A percentile compares a stretch with the other conserved stretches of the same genome.
Evolutionary conservation across 2,797 vertebrate genomes (phyloP).

Genomic region (Bradypodion ventrale): DNA sequence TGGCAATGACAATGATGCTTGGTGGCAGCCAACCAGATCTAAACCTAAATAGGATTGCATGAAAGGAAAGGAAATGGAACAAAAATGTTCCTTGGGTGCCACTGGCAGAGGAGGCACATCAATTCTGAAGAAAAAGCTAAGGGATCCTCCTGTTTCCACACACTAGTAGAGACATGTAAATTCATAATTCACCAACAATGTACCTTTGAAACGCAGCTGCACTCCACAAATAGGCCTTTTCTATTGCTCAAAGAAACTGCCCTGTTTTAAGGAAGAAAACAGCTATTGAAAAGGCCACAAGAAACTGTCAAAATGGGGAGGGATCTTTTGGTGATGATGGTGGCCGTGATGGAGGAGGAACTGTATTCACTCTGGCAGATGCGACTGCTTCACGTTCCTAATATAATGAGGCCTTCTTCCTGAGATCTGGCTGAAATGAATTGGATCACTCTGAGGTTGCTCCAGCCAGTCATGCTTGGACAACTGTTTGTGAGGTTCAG

Average conservation of each 20-base stretch:
- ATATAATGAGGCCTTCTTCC: constrained; percentile 66
- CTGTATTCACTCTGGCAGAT: constrained; percentile 63
- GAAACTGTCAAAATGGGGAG: constrained; percentile 59
- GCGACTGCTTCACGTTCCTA: constrained; percentile 48
- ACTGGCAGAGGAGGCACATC: constrained; percentile 83
- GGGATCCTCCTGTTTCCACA: constrained; percentile 80
- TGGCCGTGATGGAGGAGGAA: constrained; percentile 53
- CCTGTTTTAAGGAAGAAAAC: constrained; percentile 78
- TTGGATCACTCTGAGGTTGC: constrained; percentile 26
- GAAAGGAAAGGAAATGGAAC: constrained; percentile 82
- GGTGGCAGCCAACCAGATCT: constrained; percentile 79
- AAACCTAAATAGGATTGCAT: constrained; percentile 80
- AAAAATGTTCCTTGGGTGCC: constrained; percentile 80
- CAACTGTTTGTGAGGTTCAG: constrained; percentile 50
- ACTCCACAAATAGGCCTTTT: constrained; percentile 74
- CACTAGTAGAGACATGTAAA: constrained; percentile 78
- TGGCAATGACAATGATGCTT: constrained; percentile 77
- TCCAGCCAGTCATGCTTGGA: constrained; percentile 25
- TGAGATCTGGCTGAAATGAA: constrained; percentile 41
- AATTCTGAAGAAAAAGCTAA: constrained; percentile 75
- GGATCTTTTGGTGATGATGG: constrained; percentile 34
- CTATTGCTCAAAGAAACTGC: constrained; percentile 75
- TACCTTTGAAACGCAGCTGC: constrained; percentile 83
- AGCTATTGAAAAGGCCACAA: constrained; percentile 74
- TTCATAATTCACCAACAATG: constrained; percentile 82